Percentiles rank a stretch among this genome's conserved stretches.
Conservation (phyloP, 2,113 vertebrate genomes). For the Stictonetta naevosa region DNA sequence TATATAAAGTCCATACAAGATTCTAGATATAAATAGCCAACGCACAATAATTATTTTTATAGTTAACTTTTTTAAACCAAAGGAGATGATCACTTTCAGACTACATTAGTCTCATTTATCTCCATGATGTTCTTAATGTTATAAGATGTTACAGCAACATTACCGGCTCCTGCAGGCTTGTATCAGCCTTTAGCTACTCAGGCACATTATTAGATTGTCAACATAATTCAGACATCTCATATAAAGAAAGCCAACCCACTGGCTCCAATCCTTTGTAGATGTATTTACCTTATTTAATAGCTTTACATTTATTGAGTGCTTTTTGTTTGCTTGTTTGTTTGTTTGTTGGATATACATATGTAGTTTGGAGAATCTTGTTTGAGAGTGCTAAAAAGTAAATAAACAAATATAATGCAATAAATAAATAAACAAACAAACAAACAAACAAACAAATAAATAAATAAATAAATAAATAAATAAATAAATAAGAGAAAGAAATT, state of each 20-base stretch:
- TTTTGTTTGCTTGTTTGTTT: background rate
- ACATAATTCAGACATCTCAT: constrained; percentile 78
- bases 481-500: background rate
- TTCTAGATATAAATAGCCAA: background rate
- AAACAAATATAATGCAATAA: too few species aligned
- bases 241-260: constrained; percentile 59
- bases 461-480: too few species aligned
- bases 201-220: constrained; percentile 77
- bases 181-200: constrained; percentile 73
- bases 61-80: constrained; percentile 68
- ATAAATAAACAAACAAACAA: too few species aligned
- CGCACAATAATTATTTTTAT: constrained; percentile 66
- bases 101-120: constrained; percentile 79
- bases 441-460: too few species aligned
- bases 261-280: constrained; percentile 59
- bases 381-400: background rate
- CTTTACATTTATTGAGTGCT: constrained; percentile 31
- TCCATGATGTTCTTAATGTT: constrained; percentile 76
- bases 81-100: constrained; percentile 70
- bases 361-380: background rate
- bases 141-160: constrained; percentile 70
- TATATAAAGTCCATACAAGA: background rate
- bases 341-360: background rate
- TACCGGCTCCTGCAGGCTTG: constrained; percentile 71
- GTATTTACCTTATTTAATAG: constrained; percentile 65